Conservation (phyloP, 1,140 invertebrate species). For the Anastrepha ludens region DNA sequence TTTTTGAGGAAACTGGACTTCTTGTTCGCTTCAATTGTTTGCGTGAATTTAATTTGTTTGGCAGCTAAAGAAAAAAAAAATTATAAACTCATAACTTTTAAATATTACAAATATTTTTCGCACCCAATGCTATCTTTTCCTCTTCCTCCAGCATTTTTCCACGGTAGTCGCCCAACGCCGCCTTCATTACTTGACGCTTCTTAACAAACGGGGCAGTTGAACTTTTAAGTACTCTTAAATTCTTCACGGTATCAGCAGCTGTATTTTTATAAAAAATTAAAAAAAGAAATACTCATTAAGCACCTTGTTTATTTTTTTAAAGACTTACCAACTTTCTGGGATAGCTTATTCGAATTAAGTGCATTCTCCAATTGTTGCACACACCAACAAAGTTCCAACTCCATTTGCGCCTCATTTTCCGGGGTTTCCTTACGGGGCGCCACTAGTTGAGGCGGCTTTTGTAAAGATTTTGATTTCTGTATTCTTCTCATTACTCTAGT, state of each 20-base stretch:
- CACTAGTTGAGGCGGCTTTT: constrained; percentile 64
- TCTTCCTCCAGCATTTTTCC: constrained; percentile 84
- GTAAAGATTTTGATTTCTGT: constrained; percentile 62
- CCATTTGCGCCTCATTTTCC: constrained; percentile 81
- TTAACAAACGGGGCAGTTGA: constrained; percentile 80
- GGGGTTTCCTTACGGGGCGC: constrained; percentile 60
- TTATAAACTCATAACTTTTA: constrained; percentile 12
- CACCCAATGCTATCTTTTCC: constrained; percentile 78
- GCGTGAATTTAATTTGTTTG: constrained; percentile 75
- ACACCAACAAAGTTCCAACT: constrained; percentile 85
- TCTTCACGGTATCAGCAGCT: constrained; percentile 80
- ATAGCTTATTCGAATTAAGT: constrained; percentile 78
- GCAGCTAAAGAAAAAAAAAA: constrained; percentile 62
- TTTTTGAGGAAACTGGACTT: constrained; percentile 79
- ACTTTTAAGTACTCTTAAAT: constrained; percentile 80
- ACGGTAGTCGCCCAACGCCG: constrained; percentile 83
- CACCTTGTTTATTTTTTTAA: background rate
- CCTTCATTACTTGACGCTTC: constrained; percentile 84
- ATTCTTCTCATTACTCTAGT: constrained; percentile 61
- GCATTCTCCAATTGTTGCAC: constrained; percentile 81
- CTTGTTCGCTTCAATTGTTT: constrained; percentile 65
- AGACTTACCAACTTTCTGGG: constrained; percentile 77
- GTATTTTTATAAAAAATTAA: constrained; percentile 61
- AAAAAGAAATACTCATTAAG: constrained; percentile 52
- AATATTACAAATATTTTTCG: constrained; percentile 25